A percentile compares a stretch with the other conserved stretches of the same genome.
Evolutionary conservation across 2,888 invertebrate genomes (phyloP).

Genomic region (Drosophila kuntzei): DNA sequence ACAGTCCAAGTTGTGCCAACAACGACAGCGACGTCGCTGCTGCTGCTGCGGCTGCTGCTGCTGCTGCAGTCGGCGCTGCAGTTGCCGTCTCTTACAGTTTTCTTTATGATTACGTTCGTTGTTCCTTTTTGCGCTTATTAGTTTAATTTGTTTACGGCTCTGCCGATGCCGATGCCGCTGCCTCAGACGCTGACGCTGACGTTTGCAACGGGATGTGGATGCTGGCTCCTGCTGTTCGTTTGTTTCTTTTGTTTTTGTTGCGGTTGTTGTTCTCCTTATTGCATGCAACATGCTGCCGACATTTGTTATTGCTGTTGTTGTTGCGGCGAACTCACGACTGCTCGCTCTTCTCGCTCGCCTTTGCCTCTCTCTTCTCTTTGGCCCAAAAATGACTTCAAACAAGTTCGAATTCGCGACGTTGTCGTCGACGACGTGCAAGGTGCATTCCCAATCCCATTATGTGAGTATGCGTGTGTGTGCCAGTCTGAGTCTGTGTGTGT

Average conservation of each 20-base stretch:
- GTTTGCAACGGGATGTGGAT: conserved; percentile 48
- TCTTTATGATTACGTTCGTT: conserved; percentile 67
- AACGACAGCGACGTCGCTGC: conserved; percentile 33
- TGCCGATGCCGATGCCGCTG: conserved; percentile 19
- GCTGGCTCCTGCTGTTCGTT: conserved; percentile 32
- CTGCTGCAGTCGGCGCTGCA: conserved; percentile 33
- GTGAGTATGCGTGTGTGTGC: conserved; percentile 12
- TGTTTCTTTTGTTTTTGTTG: conserved; percentile 17
- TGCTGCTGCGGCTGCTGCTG: conserved; percentile 33
- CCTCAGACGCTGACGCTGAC: conserved; percentile 11
- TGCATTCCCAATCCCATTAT: conserved; percentile 66
- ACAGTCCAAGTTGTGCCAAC: conserved; percentile 75
- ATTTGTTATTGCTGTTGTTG: conserved; percentile 40
- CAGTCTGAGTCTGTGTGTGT: conserved; percentile 12
- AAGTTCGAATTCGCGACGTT: conserved; percentile 79
- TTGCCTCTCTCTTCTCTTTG: conserved; percentile 30
- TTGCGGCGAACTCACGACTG: conserved; percentile 61
- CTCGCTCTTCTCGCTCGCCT: conserved; percentile 41
- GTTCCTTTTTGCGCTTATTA: conserved; percentile 77
- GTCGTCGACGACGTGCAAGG: conserved; percentile 64
- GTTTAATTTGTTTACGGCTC: conserved; percentile 74
- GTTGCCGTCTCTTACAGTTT: conserved; percentile 53
- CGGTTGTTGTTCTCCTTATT: conserved; percentile 40
- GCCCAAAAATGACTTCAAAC: conserved; percentile 69
- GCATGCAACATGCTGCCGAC: conserved; percentile 77